Evolutionary conservation across 2,888 invertebrate genomes (phyloP).

Genomic region (Belgica antarctica): DNA sequence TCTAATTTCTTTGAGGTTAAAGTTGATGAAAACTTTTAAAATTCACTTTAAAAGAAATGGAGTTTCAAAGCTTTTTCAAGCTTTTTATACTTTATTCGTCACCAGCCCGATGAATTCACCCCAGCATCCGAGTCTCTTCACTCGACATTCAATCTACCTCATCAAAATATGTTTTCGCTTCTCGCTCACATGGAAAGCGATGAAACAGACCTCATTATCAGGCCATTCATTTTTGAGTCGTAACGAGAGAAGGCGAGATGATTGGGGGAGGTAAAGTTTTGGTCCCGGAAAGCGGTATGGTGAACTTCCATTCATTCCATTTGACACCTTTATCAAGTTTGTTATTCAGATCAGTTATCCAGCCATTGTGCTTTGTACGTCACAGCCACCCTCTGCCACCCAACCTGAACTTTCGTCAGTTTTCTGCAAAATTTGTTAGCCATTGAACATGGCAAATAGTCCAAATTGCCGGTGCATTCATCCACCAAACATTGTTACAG

Average conservation of each 20-base stretch:
- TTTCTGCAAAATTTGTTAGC: not conserved
- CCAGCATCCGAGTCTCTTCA: not conserved
- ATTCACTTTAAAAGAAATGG: too few species aligned
- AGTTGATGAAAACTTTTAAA: too few species aligned
- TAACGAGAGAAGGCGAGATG: constrained; percentile 39
- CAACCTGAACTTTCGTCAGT: not conserved
- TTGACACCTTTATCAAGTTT: constrained; percentile 43
- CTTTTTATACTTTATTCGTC: not conserved
- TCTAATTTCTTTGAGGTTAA: too few species aligned
- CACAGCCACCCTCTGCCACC: not conserved
- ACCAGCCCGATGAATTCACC: constrained; percentile 27
- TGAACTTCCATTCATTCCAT: constrained; percentile 21
- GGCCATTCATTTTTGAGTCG: constrained; percentile 42
- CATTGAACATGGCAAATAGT: constrained; percentile 10
- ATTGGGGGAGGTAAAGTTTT: not conserved
- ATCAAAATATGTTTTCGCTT: too few species aligned
- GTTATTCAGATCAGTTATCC: constrained; percentile 43
- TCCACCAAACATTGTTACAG: constrained; percentile 10
- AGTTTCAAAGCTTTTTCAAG: too few species aligned
- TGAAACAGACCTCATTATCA: constrained; percentile 43
- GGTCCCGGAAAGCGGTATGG: not conserved
- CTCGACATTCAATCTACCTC: not conserved
- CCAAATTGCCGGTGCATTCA: constrained; percentile 18
- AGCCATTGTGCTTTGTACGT: constrained; percentile 33
- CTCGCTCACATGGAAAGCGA: constrained; percentile 1